A percentile compares a stretch with the other conserved stretches of the same genome.
These are phyloP conservation scores for Amphimedon queenslandica DNA, from an alignment of 37 sponge, comb jelly and placozoan genomes.

Conservation along the genomic window DNA sequence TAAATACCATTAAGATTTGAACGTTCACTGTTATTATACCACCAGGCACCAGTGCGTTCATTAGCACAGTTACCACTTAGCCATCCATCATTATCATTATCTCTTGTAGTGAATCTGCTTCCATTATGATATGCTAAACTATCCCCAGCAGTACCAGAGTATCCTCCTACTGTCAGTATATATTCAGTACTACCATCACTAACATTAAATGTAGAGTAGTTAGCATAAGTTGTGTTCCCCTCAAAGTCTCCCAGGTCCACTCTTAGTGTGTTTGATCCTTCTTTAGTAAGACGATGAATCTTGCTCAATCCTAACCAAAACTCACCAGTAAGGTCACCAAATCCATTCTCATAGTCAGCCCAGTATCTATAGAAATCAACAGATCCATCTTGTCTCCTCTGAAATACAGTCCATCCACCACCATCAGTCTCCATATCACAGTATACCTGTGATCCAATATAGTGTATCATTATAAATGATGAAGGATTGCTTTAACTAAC, in stretches of 20 bases:
- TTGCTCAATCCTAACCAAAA: neutral
- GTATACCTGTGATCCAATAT: too few relatives aligned
- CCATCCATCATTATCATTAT: constrained; percentile 13
- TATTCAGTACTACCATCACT: constrained; percentile 5
- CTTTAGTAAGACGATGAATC: neutral
- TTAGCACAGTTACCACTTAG: constrained; percentile 9
- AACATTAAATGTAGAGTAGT: constrained; percentile 7
- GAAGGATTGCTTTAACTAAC: too few relatives aligned
- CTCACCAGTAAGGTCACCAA: neutral
- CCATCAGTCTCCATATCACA: constrained; percentile 4
- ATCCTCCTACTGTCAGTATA: constrained; percentile 4
- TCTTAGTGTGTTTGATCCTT: neutral
- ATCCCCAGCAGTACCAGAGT: constrained; percentile 17
- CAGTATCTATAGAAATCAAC: neutral
- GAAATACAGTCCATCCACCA: constrained; percentile 1
- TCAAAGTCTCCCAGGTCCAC: constrained; percentile 10
- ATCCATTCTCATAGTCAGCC: neutral
- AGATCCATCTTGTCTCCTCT: neutral
- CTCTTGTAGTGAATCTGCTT: constrained; percentile 9
- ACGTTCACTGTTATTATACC: constrained; percentile 6
- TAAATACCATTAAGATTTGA: too few relatives aligned
- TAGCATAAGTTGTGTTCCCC: neutral
- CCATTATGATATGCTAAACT: constrained; percentile 10
- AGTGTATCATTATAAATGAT: too few relatives aligned
- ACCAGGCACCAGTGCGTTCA: constrained; percentile 6